Evolutionary conservation across 2,888 invertebrate genomes (phyloP).

Genomic region (Leptodirus hochenwartii): DNA sequence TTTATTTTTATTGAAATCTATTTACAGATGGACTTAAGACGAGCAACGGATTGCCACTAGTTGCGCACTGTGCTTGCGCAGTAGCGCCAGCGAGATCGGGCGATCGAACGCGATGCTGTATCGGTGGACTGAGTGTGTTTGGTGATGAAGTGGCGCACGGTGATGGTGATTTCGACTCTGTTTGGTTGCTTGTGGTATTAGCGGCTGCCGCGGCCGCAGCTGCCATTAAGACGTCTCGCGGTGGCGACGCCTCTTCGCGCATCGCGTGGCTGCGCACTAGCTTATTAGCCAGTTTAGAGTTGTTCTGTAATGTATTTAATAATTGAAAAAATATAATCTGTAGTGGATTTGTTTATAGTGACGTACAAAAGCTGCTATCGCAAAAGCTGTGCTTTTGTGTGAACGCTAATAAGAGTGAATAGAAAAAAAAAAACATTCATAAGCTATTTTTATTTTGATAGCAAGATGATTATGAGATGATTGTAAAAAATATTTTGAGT

Average conservation of each 20-base stretch:
- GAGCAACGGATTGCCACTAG: conserved; percentile 17
- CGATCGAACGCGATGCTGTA: conserved; percentile 7
- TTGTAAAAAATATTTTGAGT: conserved; percentile 1
- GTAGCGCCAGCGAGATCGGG: conserved; percentile 9
- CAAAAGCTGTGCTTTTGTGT: too few relatives aligned
- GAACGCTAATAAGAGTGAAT: conserved; percentile 7
- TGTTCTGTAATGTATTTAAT: conserved; percentile 30
- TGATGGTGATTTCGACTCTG: too few relatives aligned
- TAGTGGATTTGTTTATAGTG: too few relatives aligned
- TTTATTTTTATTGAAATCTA: too few relatives aligned
- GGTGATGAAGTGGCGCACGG: neutral
- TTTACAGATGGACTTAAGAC: conserved; percentile 21
- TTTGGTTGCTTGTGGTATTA: too few relatives aligned
- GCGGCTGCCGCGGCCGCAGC: conserved; percentile 10
- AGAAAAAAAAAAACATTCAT: conserved; percentile 8
- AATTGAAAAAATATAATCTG: too few relatives aligned
- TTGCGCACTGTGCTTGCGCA: too few relatives aligned
- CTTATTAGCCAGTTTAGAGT: conserved; percentile 63
- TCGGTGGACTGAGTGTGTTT: neutral
- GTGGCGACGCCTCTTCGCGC: conserved; percentile 57
- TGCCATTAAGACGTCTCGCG: conserved; percentile 22
- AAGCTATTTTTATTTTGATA: conserved; percentile 1
- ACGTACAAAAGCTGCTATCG: too few relatives aligned
- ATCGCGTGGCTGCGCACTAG: conserved; percentile 80
- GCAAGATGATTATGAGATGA: neutral